These are phyloP conservation scores for Menura novaehollandiae DNA, from an alignment of 2,113 vertebrate genomes.

Conservation along the genomic window DNA sequence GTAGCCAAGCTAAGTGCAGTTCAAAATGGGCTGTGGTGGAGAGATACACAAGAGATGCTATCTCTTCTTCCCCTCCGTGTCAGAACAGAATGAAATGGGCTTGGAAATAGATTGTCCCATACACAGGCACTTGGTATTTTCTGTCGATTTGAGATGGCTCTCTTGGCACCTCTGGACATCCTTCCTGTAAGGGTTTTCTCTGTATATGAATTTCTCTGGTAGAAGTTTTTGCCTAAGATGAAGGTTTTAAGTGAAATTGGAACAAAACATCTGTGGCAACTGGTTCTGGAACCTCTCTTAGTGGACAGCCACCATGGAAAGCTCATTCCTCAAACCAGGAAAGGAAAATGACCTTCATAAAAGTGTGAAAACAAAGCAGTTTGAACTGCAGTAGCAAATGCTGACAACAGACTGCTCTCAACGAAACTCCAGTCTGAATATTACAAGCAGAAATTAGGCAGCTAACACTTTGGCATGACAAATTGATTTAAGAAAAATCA, in stretches of 20 bases:
- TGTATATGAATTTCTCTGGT: neutral
- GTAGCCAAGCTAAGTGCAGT: neutral
- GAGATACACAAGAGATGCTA: neutral
- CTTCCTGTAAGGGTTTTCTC: neutral
- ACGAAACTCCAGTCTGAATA: neutral
- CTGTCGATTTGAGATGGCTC: neutral
- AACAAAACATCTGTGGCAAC: neutral
- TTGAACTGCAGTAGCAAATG: neutral
- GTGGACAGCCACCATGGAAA: neutral
- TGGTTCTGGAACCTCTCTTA: neutral
- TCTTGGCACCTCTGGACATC: neutral
- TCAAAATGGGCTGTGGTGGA: rapidly evolving
- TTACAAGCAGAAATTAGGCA: neutral
- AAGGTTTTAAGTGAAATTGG: neutral
- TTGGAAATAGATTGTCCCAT: neutral
- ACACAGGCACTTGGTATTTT: rapidly evolving
- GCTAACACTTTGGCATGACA: neutral
- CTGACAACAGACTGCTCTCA: neutral
- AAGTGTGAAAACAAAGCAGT: neutral
- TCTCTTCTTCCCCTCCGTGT: neutral
- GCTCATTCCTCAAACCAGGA: neutral
- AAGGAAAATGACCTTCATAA: neutral
- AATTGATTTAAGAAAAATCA: neutral
- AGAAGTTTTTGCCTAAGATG: neutral
- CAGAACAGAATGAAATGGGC: neutral